Evolutionary conservation across 2,797 vertebrate genomes (phyloP), one percentile per base, ranked within the genome.

Genomic region (Takifugu ocellatus): DNA sequence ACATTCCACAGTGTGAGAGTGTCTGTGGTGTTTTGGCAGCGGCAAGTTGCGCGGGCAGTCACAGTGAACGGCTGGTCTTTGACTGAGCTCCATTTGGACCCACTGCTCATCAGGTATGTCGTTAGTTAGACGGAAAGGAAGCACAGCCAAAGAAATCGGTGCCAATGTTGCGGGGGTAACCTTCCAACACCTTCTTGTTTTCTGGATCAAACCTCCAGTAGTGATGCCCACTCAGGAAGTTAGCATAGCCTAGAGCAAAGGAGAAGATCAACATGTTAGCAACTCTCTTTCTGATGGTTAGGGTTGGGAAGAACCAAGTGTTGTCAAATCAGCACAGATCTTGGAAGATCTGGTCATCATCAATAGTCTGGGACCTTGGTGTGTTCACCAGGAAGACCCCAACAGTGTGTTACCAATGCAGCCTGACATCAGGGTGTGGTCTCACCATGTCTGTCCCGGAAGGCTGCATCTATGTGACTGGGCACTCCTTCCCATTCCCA

Each of bases 141-240:
- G 74, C 63, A 45, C 80, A 86, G 49, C 78, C 72, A 31, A 86
- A 86, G 66, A 82, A 86, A 68, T 95, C 94, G 8, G 81, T 81
- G 56, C 93, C 92, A 39, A 94, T 85, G 27, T 75, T 88, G 42
- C 93, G 92, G 2, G 94, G 94, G 68, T 93, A 95, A 14, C 93
- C 93, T 21, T 93, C 90, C 36, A 94, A 61, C 63, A 91, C 89
- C 53, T 89, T 91, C 66, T 91, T 66, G 11, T 86, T 86, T 54
- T 91, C 81, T 0, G 93, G 92, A 46, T 95, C 93, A 5, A 95
- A 92, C 84, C 93, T 95, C 94, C 93, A 95, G 68, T 95, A 95
- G 45, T 91, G 78, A 54, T 6, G 81, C 14, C 93, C 93, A 0
- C 85, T 90, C 59, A 95, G 84, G 80, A 84, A 84, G 33, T 78